These are phyloP conservation scores for Thyatira batis DNA, from an alignment of 2,888 invertebrate species.

Conservation along the genomic window DNA sequence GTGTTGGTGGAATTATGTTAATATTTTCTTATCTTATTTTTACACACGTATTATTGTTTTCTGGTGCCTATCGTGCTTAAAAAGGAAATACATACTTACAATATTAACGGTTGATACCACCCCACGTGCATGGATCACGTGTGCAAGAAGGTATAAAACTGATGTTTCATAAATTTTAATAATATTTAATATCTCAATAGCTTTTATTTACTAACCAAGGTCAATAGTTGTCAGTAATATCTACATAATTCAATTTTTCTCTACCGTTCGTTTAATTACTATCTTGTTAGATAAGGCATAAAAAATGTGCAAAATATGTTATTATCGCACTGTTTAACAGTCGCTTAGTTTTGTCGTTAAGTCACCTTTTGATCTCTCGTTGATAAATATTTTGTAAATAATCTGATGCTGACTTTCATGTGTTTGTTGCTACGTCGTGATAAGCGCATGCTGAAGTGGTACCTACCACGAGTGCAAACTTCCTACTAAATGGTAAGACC, in stretches of 20 bases:
- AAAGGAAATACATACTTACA: too few relatives aligned
- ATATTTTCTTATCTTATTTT: too few relatives aligned
- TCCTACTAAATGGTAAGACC: neutral
- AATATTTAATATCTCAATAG: neutral
- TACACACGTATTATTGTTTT: too few relatives aligned
- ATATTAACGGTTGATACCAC: too few relatives aligned
- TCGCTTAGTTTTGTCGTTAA: constrained; percentile 30
- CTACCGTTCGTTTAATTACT: neutral
- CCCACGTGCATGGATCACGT: too few relatives aligned
- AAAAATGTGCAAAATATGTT: neutral
- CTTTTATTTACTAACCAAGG: constrained; percentile 23
- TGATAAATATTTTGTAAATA: constrained; percentile 16
- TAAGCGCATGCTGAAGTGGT: neutral
- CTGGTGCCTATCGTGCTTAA: too few relatives aligned
- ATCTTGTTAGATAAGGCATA: neutral
- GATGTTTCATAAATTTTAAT: neutral
- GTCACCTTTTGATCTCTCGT: constrained; percentile 49
- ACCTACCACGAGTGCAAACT: neutral
- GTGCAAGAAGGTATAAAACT: too few relatives aligned
- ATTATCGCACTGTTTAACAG: neutral
- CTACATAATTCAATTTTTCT: constrained; percentile 7
- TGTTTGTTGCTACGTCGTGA: neutral
- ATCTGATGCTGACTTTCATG: constrained; percentile 15
- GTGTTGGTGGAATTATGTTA: too few relatives aligned
- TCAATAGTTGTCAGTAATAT: constrained; percentile 20